phyloP scores from a whole-genome alignment of 2,888 invertebrate species.

The Calephelis perditalis region DNA sequence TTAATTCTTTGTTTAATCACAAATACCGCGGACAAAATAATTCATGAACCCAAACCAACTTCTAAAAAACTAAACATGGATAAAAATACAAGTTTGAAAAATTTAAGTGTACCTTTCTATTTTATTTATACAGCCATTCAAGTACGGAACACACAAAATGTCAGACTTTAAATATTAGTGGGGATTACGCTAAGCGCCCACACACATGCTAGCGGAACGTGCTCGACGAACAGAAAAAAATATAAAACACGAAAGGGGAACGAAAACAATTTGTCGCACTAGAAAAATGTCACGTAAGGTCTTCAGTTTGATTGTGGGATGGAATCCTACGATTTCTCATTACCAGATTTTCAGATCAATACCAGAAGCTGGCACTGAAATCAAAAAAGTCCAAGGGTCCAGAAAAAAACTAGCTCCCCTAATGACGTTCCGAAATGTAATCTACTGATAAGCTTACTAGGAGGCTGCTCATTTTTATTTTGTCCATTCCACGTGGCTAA shows the following conservation, averaged over 20 bases:
- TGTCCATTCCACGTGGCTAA: slow-evolving; percentile 70
- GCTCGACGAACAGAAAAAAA: slow-evolving; percentile 35
- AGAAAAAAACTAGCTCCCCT: slow-evolving; percentile 49
- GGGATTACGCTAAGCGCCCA: slow-evolving; percentile 47
- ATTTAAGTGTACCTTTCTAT: slow-evolving; percentile 16
- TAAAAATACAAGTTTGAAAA: slow-evolving; percentile 6
- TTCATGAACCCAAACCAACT: no score
- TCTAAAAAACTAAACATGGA: no score
- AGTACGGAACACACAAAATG: slow-evolving; percentile 20
- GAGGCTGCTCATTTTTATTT: slow-evolving; percentile 74
- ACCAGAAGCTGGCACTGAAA: slow-evolving; percentile 33
- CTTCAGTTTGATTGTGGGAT: slow-evolving; percentile 34
- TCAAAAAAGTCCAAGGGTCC: slow-evolving; percentile 43
- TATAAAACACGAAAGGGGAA: slow-evolving; percentile 41
- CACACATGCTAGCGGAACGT: slow-evolving; percentile 53
- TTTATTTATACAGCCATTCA: slow-evolving; percentile 18
- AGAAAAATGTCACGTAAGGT: slow-evolving; percentile 45
- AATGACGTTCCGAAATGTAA: slow-evolving; percentile 65
- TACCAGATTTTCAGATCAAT: slow-evolving; percentile 24
- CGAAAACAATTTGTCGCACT: slow-evolving; percentile 39
- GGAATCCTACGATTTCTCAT: slow-evolving; percentile 29
- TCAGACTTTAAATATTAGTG: slow-evolving; percentile 24
- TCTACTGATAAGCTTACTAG: slow-evolving; percentile 75
- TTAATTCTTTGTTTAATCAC: no score
- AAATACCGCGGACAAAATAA: no score